A percentile compares a stretch with the other conserved stretches of the same genome.
Conservation (phyloP, 1,140 invertebrate species). For the Brachionus asplanchnoidis region DNA sequence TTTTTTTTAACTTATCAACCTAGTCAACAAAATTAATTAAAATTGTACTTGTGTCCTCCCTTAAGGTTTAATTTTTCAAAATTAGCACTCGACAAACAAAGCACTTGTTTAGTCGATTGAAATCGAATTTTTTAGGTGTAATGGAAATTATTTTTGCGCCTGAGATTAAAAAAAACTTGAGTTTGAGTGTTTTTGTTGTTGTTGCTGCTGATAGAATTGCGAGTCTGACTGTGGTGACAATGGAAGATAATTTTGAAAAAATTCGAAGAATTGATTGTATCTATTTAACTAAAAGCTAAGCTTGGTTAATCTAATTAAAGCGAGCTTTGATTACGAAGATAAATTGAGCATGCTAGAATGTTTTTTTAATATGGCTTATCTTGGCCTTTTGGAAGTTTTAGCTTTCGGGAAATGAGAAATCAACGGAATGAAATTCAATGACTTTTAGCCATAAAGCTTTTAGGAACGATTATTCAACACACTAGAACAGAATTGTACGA, state of each 20-base stretch:
- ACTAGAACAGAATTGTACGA: not conserved
- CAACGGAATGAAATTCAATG: not conserved
- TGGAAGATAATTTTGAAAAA: not conserved
- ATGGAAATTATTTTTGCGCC: not conserved
- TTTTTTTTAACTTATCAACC: not conserved
- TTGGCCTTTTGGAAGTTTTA: not conserved
- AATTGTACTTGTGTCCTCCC: not conserved
- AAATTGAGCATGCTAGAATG: not conserved
- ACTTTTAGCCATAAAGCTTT: not conserved
- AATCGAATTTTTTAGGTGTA: not conserved
- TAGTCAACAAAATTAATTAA: not conserved
- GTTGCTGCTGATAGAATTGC: not conserved
- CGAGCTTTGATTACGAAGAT: not conserved
- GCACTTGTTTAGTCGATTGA: not conserved
- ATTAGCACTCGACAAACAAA: not conserved
- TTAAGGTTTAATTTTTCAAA: not conserved
- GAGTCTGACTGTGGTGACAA: not conserved
- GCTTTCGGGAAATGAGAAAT: not conserved
- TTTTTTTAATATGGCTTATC: not conserved
- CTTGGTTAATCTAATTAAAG: not conserved
- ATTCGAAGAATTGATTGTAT: not conserved
- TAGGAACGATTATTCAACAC: not conserved
- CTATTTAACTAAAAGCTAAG: not conserved
- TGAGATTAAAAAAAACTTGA: not conserved
- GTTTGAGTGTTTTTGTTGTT: not conserved